phyloP scores from a whole-genome alignment of 2,888 invertebrate species.

The Apantesis nais region DNA sequence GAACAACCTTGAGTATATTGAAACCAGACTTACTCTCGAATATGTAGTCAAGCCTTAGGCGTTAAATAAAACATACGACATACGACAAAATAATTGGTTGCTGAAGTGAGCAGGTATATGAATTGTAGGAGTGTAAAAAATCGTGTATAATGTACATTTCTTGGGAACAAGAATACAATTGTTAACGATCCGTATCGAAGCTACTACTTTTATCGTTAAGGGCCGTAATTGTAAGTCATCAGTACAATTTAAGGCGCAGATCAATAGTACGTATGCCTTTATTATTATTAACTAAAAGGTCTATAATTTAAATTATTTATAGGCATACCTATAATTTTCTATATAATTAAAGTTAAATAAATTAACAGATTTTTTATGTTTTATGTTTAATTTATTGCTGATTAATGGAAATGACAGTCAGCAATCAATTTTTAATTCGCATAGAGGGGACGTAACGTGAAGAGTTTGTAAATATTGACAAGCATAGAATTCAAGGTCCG shows the following conservation, averaged over 20 bases:
- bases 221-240: neutral
- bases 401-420: too few relatives aligned
- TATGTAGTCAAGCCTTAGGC: slow-evolving; percentile 4
- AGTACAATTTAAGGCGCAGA: neutral
- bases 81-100: slow-evolving; percentile 2
- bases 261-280: neutral
- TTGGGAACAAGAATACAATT: slow-evolving; percentile 57
- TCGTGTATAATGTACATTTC: slow-evolving; percentile 6
- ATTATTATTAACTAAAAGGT: too few relatives aligned
- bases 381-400: neutral
- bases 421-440: neutral
- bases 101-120: neutral
- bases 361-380: neutral
- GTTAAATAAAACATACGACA: neutral
- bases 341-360: neutral
- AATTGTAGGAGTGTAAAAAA: neutral
- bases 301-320: too few relatives aligned
- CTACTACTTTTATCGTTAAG: slow-evolving; percentile 58
- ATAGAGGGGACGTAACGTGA: neutral
- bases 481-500: neutral
- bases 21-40: neutral
- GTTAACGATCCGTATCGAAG: slow-evolving; percentile 69
- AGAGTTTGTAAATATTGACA: neutral
- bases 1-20: neutral
- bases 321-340: too few relatives aligned